Evolutionary conservation across 2,888 invertebrate species (phyloP).

Genomic region (Nomada flava): DNA sequence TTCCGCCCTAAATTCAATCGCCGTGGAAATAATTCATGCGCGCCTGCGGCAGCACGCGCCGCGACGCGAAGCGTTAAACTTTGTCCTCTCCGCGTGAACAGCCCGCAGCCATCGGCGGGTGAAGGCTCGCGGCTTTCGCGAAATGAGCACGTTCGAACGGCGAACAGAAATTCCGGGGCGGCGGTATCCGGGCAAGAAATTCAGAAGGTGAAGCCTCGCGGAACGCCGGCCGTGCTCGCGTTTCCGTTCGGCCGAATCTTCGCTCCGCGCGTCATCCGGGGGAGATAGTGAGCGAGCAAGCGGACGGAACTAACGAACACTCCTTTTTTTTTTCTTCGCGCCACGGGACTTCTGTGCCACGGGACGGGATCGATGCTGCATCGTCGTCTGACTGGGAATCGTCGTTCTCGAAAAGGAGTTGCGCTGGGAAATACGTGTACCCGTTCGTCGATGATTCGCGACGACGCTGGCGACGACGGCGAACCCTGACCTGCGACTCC

Average conservation of each 20-base stretch:
- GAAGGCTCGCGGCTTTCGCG: conserved; percentile 39
- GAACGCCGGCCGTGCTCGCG: conserved; percentile 24
- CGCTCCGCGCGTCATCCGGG: conserved; percentile 17
- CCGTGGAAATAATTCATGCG: conserved; percentile 34
- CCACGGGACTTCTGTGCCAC: conserved; percentile 28
- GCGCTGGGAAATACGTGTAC: not conserved
- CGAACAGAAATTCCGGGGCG: conserved; percentile 11
- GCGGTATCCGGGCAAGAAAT: conserved; percentile 58
- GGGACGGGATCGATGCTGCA: conserved; percentile 30
- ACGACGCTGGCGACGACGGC: no score
- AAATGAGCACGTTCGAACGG: conserved; percentile 29
- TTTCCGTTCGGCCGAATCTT: not conserved
- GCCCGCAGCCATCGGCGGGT: conserved; percentile 40
- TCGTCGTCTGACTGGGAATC: conserved; percentile 30
- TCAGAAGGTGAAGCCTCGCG: conserved; percentile 44
- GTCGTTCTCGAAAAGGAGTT: conserved; percentile 10
- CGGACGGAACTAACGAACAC: conserved; percentile 50
- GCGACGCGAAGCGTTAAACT: conserved; percentile 55
- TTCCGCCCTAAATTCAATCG: conserved; percentile 36
- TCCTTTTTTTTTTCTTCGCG: conserved; percentile 27
- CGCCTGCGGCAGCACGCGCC: conserved; percentile 22
- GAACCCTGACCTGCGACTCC: no score
- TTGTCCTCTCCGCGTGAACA: conserved; percentile 53
- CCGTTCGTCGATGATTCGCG: not conserved
- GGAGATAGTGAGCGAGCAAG: conserved; percentile 18